These are phyloP conservation scores for Murina feae DNA, from an alignment of 2,113 vertebrate genomes.

Conservation along the genomic window DNA sequence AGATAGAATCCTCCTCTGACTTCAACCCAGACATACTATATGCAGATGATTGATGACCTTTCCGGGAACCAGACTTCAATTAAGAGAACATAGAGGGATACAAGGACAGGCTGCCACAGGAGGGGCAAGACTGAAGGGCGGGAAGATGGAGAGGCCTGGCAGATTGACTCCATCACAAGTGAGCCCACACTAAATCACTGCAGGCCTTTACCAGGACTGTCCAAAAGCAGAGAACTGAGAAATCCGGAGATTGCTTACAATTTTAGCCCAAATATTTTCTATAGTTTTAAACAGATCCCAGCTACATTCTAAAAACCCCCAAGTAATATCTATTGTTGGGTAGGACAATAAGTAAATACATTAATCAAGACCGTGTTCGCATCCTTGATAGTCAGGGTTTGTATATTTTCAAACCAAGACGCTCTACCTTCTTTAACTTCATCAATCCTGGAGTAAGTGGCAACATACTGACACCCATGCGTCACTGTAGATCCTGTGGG, in stretches of 20 bases:
- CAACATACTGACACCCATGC: neutral
- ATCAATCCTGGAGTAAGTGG: neutral
- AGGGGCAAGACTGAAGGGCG: neutral
- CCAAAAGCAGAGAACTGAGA: neutral
- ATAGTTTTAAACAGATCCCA: neutral
- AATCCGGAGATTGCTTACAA: neutral
- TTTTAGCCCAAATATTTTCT: neutral
- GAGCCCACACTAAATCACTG: neutral
- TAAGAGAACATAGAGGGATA: neutral
- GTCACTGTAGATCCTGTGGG: neutral
- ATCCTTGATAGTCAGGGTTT: neutral
- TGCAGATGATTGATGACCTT: neutral
- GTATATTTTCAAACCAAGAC: neutral
- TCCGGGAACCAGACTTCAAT: neutral
- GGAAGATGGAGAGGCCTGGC: neutral
- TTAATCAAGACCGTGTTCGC: neutral
- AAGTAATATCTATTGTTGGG: slow-evolving; percentile 4
- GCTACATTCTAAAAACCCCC: neutral
- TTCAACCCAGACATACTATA: neutral
- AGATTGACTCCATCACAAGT: neutral
- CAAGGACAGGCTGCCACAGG: neutral
- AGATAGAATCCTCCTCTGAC: neutral
- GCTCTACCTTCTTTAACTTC: neutral
- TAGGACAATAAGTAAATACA: neutral
- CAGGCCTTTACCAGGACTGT: neutral